Evolutionary conservation across 2,888 invertebrate species (phyloP), one percentile per base, ranked within the genome.

Genomic region (Incurvaria masculella): DNA sequence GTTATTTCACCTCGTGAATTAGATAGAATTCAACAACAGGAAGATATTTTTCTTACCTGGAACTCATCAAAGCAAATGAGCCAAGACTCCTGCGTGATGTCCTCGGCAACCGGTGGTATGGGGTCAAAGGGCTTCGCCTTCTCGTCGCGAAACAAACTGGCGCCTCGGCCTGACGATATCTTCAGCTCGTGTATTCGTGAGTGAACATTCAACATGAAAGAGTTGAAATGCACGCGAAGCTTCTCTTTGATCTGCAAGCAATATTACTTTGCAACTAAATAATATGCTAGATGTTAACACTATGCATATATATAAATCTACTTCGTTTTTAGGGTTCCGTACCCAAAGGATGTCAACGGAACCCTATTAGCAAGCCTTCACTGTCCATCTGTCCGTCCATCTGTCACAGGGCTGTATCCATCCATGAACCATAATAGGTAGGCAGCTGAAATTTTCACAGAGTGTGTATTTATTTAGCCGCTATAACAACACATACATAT

Each of bases 41-140:
- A 4, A 59, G 62, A 11, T 40, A n/a, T 40, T 40, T n/a, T n/a
- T 40, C 64, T 65, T 60, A 90, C 96, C 84, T 99, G 97, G 79
- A 97, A 97, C 73, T 97, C 98, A 79, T 98, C 98, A 72, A 98
- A 96, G 70, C 98, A 98, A 52, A 98, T 86, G 21, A 98, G 79
- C 93, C 94, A 96, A 19, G 93, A 86, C 60, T 93, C 87, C 45
- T 87, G 81, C 21, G 88, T 86, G 52, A 99, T 95, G 54, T 85
- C 82, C 55, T 89, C 84, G 11, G 97, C 98, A 1, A 99, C 94
- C 4, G 94, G 92, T 20, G 91, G 89, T 51, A 99, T 97, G 0
- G 98, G 97, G 73, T 99, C 98, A 68, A 91, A 96, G 11, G 74
- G 75, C 49, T 72, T 71, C 0, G 69, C 66, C 2, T 67, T 64